Evolutionary conservation across 2,113 vertebrate genomes (phyloP), one percentile per base, ranked within the genome.

Genomic region (Jacana jacana): DNA sequence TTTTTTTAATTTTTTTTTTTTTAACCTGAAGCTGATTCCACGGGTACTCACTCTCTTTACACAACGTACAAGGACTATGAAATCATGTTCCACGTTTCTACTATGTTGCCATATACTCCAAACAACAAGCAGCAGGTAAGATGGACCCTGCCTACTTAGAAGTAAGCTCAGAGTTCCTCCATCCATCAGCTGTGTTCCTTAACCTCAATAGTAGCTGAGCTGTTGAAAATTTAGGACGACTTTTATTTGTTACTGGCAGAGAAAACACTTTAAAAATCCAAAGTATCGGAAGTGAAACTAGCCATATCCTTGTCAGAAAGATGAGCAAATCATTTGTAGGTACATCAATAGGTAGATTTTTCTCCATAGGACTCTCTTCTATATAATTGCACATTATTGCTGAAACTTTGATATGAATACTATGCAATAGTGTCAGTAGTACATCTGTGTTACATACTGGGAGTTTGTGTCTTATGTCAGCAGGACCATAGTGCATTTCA

Each of bases 61-160:
- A 99, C 99, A 52, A 98, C 99, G 4, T 99, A 99, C 96, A 99
- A 99, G 96, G 99, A 99, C 97, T 99, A 99, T 88, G 99, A 99
- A 98, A 98, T 99, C 84, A 99, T 99, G 99, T 99, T 99, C 97
- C 99, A 99, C 0, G 99, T 99, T 82, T 99, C 99, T 19, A 99
- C 99, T 61, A 98, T 99, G 98, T 97, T 99, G 93, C 99, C 99
- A 27, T 99, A 99, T 94, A 99, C 99, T 51, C 99, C 99, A 61
- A 99, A 99, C 98, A 99, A 99, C 98, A 99, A 99, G 93, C 99
- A 99, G 76, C 99, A 99, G 99, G 99, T 99, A 98, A 95, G 89
- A 76, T 40, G 23, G 23, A 42, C 51, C 28, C 9, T 39, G 42
- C 40, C 18, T 54, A 22, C 39, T 76, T 24, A n/a, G 46, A 78